Base-by-base conservation (phyloP, 2,888 invertebrate species). In the Thymelicus lineola region DNA sequence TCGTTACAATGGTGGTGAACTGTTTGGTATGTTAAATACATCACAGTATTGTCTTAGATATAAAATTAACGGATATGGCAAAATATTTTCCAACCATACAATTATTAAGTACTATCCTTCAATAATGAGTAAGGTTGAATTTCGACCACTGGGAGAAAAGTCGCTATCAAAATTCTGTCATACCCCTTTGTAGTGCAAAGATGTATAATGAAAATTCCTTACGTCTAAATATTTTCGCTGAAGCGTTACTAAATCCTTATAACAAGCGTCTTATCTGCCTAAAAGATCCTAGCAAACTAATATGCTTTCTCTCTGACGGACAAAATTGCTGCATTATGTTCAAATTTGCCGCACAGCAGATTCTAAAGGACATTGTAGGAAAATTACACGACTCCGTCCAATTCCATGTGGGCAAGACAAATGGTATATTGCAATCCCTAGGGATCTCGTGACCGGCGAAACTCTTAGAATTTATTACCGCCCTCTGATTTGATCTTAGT, bases 391-490 rank as follows among this genome's bases (percentile, higher is more conserved):
- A 64, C 71, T 74, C 71, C 70, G 67, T 72, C 72, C 74, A 75
- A 77, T 75, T 74, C 76, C 76, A 75, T 76, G 75, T 72, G 78
- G 77, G 75, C 75, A 74, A 79, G 80, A 81, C 79, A 79, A 80
- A 81, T 76, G 78, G 75, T 76, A 76, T 76, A 79, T 76, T 75
- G 75, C 71, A 75, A 77, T 76, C 80, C 78, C 77, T 50, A 15
- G 76, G 77, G 79, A 73, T 74, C 75, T 74, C 74, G 78, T 77
- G 81, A 79, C 79, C 79, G 77, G 71, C 68, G 77, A 76, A 78
- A 78, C 77, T 78, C 75, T 69, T 72, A 61, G 73, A 79, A 82
- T 82, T 82, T 81, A 81, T 78, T 77, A 76, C 75, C 76, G 71
- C 73, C 74, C 66, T 71, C 75, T 75, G 81, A 81, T 81, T 81